Evolutionary conservation across 1,140 invertebrate genomes (phyloP), one percentile per base, ranked within the genome.

Genomic region (Liolophura sinensis): DNA sequence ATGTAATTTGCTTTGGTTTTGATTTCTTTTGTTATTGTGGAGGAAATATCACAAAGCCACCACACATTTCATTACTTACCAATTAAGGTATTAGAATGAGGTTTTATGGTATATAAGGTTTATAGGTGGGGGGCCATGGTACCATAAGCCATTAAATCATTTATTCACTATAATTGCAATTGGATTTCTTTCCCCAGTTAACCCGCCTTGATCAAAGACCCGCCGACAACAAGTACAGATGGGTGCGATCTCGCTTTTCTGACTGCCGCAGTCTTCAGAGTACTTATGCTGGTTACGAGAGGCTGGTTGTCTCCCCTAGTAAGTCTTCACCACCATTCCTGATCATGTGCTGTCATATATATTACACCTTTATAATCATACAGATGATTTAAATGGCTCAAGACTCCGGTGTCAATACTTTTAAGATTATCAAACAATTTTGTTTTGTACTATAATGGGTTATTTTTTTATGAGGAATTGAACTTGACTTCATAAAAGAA

Each of bases 261-360:
- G 74, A 78, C 18, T 84, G 82, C 59, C 68, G 68, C 11, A 73
- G 57, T 1, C 70, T 84, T 12, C 79, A 96, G 84, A 96, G 93
- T 20, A 92, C 94, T 0, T 95, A 97, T 84, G 92, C 94, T 64
- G 85, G 94, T 73, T 95, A 95, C 0, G 93, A 96, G 78, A 90
- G 95, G 86, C 89, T 97, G 48, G 88, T 91, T 64, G 86, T 98
- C 31, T 94, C 90, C 15, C 94, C 94, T 69, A 92, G 94, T 73
- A 88, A 77, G 78, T 74, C 49, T 18, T 15, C 24, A 12, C 16
- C 56, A n/a, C 22, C n/a, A 40, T 5, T 12, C 27, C 24, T 64
- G 3, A 18, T 27, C 27, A 18, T 6, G 20, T 1, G 24, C n/a
- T n/a, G 51, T 61, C 48, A 31, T 5, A 18, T 7, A 48, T 47